Percentiles rank a stretch among this genome's conserved stretches.
phyloP scores from a whole-genome alignment of 2,113 vertebrate species.

The Mastomys natalensis region DNA sequence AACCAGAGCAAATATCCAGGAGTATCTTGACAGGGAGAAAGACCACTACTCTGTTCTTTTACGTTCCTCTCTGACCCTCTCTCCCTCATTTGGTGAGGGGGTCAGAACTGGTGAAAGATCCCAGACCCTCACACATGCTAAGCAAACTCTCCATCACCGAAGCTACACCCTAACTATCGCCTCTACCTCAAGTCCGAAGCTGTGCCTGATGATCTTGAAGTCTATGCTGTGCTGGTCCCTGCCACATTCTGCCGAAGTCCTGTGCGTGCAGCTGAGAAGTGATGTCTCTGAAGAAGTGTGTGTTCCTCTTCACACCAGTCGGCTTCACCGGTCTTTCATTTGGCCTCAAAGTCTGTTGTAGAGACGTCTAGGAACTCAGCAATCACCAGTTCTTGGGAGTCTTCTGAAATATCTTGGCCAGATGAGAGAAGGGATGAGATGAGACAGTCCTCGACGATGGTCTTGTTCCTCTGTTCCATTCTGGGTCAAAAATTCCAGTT shows the following conservation, averaged over 20 bases:
- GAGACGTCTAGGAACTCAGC: conserved; percentile 55
- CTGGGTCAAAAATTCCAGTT: conserved; percentile 33
- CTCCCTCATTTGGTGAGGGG: background rate
- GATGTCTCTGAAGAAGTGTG: accelerated
- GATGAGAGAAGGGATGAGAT: background rate
- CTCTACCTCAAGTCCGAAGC: background rate
- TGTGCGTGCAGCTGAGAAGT: background rate
- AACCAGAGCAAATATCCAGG: background rate
- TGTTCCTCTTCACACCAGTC: background rate
- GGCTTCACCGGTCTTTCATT: background rate
- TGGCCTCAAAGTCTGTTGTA: conserved; percentile 18
- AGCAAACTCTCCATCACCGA: background rate
- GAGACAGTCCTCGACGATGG: background rate
- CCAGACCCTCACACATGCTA: background rate
- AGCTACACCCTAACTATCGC: background rate
- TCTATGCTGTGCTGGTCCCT: accelerated
- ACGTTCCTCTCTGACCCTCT: no score
- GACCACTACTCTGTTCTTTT: accelerated
- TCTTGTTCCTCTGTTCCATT: background rate
- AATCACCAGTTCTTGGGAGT: conserved; percentile 47
- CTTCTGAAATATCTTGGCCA: conserved; percentile 51
- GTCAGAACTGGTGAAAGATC: background rate
- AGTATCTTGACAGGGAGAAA: no score
- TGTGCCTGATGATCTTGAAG: background rate
- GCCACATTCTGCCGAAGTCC: background rate